phyloP scores from a whole-genome alignment of 2,888 invertebrate species.

The Lymantria monacha region DNA sequence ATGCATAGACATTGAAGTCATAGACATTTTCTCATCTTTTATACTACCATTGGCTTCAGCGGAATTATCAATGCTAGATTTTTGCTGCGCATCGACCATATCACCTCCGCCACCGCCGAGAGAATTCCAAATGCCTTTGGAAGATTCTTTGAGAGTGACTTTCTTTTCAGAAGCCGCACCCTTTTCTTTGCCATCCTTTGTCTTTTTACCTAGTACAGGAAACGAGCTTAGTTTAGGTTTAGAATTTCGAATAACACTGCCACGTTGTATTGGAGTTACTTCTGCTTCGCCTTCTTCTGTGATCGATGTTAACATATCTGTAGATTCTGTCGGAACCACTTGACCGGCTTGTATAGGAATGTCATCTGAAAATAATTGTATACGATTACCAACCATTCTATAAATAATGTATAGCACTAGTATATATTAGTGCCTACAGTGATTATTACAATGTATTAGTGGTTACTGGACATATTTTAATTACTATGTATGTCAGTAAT shows the following conservation, averaged over 20 bases:
- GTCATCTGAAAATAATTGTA: slow-evolving; percentile 85
- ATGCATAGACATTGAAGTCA: slow-evolving; percentile 63
- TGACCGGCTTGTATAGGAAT: slow-evolving; percentile 92
- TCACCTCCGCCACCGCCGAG: slow-evolving; percentile 75
- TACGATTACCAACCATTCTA: too few species aligned
- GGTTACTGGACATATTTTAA: too few species aligned
- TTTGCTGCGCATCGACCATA: slow-evolving; percentile 72
- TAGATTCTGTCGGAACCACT: slow-evolving; percentile 81
- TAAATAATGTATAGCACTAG: too few species aligned
- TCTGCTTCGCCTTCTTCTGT: slow-evolving; percentile 85
- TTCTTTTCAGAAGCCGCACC: slow-evolving; percentile 64
- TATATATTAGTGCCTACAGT: too few species aligned
- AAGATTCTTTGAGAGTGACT: slow-evolving; percentile 68
- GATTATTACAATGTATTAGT: too few species aligned
- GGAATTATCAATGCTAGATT: slow-evolving; percentile 57
- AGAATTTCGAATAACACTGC: slow-evolving; percentile 72
- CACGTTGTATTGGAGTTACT: slow-evolving; percentile 75
- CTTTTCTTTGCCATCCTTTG: slow-evolving; percentile 78
- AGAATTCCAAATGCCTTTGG: slow-evolving; percentile 74
- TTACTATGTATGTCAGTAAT: too few species aligned
- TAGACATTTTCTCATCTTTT: slow-evolving; percentile 75
- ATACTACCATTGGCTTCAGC: slow-evolving; percentile 67
- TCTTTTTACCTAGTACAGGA: slow-evolving; percentile 85
- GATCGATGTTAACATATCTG: slow-evolving; percentile 84
- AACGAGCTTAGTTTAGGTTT: slow-evolving; percentile 85